Conservation (phyloP, 2,888 invertebrate species). For the Spicauda simplicius region DNA sequence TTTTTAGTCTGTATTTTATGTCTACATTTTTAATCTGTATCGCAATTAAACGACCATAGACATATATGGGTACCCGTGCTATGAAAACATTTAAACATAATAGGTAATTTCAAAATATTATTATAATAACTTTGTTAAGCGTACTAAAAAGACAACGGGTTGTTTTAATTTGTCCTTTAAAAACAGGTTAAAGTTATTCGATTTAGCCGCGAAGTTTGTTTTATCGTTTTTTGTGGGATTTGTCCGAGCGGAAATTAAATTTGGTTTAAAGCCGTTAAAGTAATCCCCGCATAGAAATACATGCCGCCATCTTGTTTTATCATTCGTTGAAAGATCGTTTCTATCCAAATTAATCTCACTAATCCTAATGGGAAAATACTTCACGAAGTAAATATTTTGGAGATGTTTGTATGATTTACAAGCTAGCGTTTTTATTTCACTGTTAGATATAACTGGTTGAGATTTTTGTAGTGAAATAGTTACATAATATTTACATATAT, state of each 20-base stretch:
- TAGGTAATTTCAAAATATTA: too few species aligned
- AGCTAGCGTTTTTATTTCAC: background rate
- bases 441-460: too few species aligned
- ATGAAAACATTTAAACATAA: too few species aligned
- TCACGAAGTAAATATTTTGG: background rate
- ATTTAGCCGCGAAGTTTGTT: background rate
- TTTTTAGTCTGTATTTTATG: too few species aligned
- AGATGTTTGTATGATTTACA: background rate
- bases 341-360: background rate
- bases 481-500: too few species aligned
- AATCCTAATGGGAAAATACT: background rate
- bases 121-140: background rate
- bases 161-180: background rate
- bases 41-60: too few species aligned
- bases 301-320: background rate
- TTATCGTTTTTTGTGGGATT: background rate
- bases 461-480: too few species aligned
- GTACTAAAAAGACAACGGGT: background rate
- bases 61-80: too few species aligned
- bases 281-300: background rate
- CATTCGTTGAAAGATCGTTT: background rate
- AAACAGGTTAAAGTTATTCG: background rate
- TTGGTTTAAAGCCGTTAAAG: background rate
- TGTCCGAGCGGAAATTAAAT: background rate
- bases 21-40: too few species aligned